phyloP scores from a whole-genome alignment of 1,140 invertebrate species.

The Drosophila subobscura region DNA sequence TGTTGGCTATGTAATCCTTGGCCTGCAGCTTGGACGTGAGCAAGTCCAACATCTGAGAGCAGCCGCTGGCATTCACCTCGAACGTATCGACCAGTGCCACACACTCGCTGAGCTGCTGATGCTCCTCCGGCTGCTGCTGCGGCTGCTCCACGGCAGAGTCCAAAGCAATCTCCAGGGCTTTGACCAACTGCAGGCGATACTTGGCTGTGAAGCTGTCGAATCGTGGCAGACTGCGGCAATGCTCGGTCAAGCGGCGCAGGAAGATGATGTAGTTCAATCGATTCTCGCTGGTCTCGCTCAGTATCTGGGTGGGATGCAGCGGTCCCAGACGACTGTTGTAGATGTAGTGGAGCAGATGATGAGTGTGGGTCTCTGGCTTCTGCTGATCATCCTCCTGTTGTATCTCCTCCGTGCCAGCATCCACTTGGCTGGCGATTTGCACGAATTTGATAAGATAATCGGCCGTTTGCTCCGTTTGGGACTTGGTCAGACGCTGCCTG shows the following conservation, averaged over 20 bases:
- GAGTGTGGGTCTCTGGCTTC: conserved; percentile 37
- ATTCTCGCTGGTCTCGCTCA: conserved; percentile 47
- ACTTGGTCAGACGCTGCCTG: conserved; percentile 35
- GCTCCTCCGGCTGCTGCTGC: conserved; percentile 17
- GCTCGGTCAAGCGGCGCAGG: conserved; percentile 54
- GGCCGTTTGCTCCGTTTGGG: conserved; percentile 45
- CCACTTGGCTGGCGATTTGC: conserved; percentile 57
- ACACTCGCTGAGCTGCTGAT: conserved; percentile 54
- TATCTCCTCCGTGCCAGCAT: conserved; percentile 19
- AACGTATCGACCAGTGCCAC: conserved; percentile 63
- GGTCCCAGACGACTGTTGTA: conserved; percentile 58
- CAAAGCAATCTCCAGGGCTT: conserved; percentile 62
- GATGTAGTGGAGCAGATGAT: conserved; percentile 71
- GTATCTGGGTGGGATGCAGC: conserved; percentile 56
- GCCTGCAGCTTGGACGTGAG: conserved; percentile 49
- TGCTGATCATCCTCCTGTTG: conserved; percentile 18
- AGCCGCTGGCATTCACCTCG: conserved; percentile 56
- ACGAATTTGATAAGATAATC: conserved; percentile 64
- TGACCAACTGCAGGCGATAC: conserved; percentile 69
- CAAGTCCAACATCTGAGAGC: conserved; percentile 61
- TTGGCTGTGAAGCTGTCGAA: conserved; percentile 55
- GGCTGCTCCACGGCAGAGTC: conserved; percentile 8
- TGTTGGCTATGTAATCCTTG: conserved; percentile 42
- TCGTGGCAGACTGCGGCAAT: conserved; percentile 44
- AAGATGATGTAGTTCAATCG: conserved; percentile 63